Evolutionary conservation across 2,888 invertebrate species (phyloP), one percentile per base, ranked within the genome.

Genomic region (Hydraecia micacea): DNA sequence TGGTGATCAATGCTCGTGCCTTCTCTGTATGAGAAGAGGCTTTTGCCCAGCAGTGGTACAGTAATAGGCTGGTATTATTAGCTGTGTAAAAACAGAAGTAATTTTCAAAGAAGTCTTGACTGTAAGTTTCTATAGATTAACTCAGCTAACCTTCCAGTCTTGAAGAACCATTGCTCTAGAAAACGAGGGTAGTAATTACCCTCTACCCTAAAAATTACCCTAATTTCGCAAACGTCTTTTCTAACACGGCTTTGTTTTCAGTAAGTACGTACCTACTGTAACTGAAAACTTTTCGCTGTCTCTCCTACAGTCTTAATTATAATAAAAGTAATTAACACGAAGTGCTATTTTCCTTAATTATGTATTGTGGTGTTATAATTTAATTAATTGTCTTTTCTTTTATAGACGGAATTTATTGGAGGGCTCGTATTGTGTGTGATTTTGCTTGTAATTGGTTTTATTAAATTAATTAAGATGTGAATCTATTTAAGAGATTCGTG

Each of bases 301-400:
- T 72, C 76, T 55, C 42, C 58, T 36, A 70, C 72, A 62, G 80
- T 75, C 79, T 82, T 83, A 80, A 86, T 87, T 88, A 83, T 82
- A 82, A 88, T 88, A 79, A 88, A 84, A 86, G 82, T 84, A 83
- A 87, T 87, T 81, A 83, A 75, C 82, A 74, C 68, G 60, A 71
- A 86, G 71, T 78, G 76, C 77, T 72, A 84, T 84, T 82, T 75
- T 39, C 80, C 73, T 73, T 86, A 79, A 84, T 79, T 82, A 78
- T 79, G 68, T 73, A 83, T 80, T 60, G 88, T 46, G 84, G 88
- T 84, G 82, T 82, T 75, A 75, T 84, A 84, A 82, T 88, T 82
- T 77, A 78, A 86, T 82, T 82, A 77, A 78, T 81, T 81, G 66
- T 73, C 58, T 79, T 84, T 71, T 52, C 28, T 73, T 58, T 49